phyloP scores from a whole-genome alignment of 2,113 vertebrate genomes.

The Odontesthes bonariensis region DNA sequence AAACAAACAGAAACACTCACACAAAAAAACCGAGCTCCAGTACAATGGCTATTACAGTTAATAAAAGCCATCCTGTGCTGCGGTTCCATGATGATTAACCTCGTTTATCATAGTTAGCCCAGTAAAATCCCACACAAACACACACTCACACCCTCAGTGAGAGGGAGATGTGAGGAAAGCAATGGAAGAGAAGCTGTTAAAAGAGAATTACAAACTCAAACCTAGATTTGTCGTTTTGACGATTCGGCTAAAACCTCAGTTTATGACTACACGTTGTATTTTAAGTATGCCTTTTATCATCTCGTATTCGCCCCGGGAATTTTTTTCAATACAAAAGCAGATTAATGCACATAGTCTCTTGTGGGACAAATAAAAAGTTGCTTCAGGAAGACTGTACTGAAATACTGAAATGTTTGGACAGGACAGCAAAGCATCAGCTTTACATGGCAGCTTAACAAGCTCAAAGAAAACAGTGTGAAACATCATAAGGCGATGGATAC shows the following conservation, averaged over 20 bases:
- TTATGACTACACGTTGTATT: not conserved
- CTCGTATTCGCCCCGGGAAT: not conserved
- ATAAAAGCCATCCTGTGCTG: conserved; percentile 61
- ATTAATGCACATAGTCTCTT: not conserved
- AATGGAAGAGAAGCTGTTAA: not conserved
- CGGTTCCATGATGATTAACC: conserved; percentile 64
- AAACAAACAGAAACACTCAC: conserved; percentile 9
- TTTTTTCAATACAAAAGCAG: not conserved
- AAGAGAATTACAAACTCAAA: conserved; percentile 1
- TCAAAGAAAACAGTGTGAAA: too few species aligned
- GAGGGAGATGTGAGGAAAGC: not conserved
- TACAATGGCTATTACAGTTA: conserved; percentile 61
- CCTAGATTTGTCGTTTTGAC: not conserved
- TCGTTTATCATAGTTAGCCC: conserved; percentile 68
- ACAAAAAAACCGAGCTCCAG: conserved; percentile 35
- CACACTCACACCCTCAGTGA: not conserved
- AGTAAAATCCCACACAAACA: conserved; percentile 21
- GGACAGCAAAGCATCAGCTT: too few species aligned
- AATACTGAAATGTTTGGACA: too few species aligned
- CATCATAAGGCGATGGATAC: too few species aligned
- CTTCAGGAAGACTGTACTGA: too few species aligned
- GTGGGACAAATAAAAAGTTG: too few species aligned
- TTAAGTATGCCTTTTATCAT: not conserved
- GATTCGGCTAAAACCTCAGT: not conserved
- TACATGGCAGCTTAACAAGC: too few species aligned